A percentile compares a stretch with the other conserved stretches of the same genome.
Conservation (phyloP, 2,888 invertebrate species). For the Campopleginae sp. region DNA sequence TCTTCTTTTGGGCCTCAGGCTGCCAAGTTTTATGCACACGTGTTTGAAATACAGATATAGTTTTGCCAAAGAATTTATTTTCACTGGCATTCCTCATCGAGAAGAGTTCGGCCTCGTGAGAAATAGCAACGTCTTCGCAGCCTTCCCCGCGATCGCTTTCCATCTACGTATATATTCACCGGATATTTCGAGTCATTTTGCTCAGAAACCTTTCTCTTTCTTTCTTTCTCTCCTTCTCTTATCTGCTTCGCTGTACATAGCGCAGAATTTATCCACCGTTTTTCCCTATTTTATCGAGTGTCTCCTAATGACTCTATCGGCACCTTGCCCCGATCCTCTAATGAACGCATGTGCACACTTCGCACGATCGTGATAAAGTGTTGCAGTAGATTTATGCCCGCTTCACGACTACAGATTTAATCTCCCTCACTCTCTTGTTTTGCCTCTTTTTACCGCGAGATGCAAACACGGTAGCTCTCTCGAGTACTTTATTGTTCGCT, state of each 20-base stretch:
- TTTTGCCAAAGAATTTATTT: slow-evolving; percentile 44
- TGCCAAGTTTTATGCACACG: slow-evolving; percentile 73
- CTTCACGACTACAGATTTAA: slow-evolving; percentile 66
- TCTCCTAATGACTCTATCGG: slow-evolving; percentile 77
- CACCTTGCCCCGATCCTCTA: slow-evolving; percentile 64
- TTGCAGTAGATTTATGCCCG: slow-evolving; percentile 71
- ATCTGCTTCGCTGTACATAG: slow-evolving; percentile 9
- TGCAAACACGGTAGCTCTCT: slow-evolving; percentile 45
- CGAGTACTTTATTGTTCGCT: slow-evolving; percentile 52
- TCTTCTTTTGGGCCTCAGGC: slow-evolving; percentile 59
- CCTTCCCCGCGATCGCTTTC: slow-evolving; percentile 1
- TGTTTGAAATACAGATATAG: slow-evolving; percentile 72
- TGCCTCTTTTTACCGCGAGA: slow-evolving; percentile 28
- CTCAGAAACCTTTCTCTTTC: slow-evolving; percentile 56
- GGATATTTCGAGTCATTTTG: slow-evolving; percentile 51
- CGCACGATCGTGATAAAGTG: slow-evolving; percentile 73
- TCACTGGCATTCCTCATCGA: slow-evolving; percentile 42
- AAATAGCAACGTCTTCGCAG: slow-evolving; percentile 38
- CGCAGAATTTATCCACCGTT: slow-evolving; percentile 68
- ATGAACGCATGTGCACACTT: slow-evolving; percentile 65
- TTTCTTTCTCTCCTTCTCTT: background rate
- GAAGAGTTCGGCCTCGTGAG: slow-evolving; percentile 41
- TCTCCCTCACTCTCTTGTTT: slow-evolving; percentile 44
- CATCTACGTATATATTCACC: slow-evolving; percentile 36
- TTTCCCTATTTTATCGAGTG: slow-evolving; percentile 74